Base-by-base conservation (phyloP, 2,113 vertebrate species). In the Hippocampus guttulatus region DNA sequence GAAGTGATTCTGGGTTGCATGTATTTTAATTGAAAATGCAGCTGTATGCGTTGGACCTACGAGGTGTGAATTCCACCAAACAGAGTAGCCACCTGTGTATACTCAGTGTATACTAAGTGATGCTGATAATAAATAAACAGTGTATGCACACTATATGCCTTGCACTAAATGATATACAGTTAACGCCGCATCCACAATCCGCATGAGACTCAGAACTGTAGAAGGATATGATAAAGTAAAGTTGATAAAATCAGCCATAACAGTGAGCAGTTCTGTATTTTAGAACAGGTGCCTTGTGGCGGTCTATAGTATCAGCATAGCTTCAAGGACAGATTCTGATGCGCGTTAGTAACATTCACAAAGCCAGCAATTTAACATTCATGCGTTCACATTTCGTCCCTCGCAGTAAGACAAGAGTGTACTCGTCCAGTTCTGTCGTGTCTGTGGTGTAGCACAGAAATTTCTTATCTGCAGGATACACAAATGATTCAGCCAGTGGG, bases 401-500 rank as follows among this genome's bases (percentile, higher is more conserved):
- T 47, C 20, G 25, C 25, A 67, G 18, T 61, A 54, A 62, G 68
- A 12, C 43, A 49, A 47, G 65, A 20, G 64, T 60, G 70, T 58
- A 8, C 41, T 23, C n/a, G 10, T 64, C 55, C 57, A 64, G 5
- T 21, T 52, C 30, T 68, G 58, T 63, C 43, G 8, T 70, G 54
- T 70, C 68, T 74, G 58, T 33, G 3, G 45, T 16, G 65, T 6
- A n/a, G 58, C 38, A 6, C 38, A n/a, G 21, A 64, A 58, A 74
- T 27, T 54, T 25, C 49, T 76, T 71, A 76, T 76, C 64, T 61
- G 61, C 61, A 15, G 51, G 8, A 27, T 66, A 73, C 75, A 70
- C 40, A 64, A 43, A 61, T 61, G 68, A 75, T 57, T 64, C 60
- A 69, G 40, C 4, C 51, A 54, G 63, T 62, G 64, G 20, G 68